phyloP scores from a whole-genome alignment of 2,113 vertebrate genomes.

The Smithornis capensis region DNA sequence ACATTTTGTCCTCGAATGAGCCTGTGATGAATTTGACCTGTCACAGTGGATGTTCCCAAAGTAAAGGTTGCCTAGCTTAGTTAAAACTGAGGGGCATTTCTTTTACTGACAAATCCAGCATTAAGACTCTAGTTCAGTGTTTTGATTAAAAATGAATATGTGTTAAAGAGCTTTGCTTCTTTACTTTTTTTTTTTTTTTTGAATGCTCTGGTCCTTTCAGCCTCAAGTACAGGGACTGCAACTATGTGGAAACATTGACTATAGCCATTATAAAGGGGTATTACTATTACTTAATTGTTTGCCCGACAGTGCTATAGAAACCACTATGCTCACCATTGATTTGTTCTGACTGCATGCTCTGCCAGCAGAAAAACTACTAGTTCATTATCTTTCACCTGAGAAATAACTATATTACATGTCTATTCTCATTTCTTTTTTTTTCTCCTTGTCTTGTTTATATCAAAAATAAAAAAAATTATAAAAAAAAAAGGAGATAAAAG shows the following conservation, averaged over 20 bases:
- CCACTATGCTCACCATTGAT: not conserved
- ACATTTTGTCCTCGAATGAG: not conserved
- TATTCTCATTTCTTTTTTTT: not conserved
- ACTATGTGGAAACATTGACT: not conserved
- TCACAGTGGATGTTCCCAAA: not conserved
- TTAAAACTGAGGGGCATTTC: not conserved
- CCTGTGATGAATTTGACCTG: not conserved
- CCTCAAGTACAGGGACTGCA: not conserved
- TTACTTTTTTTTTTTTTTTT: not conserved
- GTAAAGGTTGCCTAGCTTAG: not conserved
- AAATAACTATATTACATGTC: not conserved
- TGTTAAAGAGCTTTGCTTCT: not conserved
- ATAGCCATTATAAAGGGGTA: not conserved
- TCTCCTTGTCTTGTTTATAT: not conserved
- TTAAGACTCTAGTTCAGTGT: not conserved
- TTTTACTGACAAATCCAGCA: not conserved
- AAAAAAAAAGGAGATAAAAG: not conserved
- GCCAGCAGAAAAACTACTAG: not conserved
- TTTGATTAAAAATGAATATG: not conserved
- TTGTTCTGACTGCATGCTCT: not conserved
- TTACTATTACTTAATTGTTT: not conserved
- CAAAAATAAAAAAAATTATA: too few species aligned
- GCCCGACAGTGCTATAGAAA: not conserved
- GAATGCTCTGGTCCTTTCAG: not conserved
- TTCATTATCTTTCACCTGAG: not conserved